A percentile compares a stretch with the other conserved stretches of the same genome.
Conservation (phyloP, 2,888 invertebrate species). For the Matsumyia berberina region DNA sequence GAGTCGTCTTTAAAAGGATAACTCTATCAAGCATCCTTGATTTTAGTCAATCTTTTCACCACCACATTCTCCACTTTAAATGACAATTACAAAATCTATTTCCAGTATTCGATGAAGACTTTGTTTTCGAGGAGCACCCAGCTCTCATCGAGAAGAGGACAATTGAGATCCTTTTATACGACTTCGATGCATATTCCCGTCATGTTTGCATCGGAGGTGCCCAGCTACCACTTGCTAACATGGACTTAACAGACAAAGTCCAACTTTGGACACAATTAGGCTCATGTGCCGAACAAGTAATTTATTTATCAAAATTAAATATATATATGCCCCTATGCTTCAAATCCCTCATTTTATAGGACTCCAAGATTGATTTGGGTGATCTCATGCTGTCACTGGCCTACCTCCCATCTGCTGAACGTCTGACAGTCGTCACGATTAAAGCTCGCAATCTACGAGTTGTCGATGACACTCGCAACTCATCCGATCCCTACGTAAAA, state of each 20-base stretch:
- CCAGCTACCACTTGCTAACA: conserved; percentile 85
- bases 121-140: conserved; percentile 88
- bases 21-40: no score
- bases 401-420: conserved; percentile 95
- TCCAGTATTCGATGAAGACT: conserved; percentile 88
- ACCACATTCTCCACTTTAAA: no score
- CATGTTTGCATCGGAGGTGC: conserved; percentile 88
- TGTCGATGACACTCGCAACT: conserved; percentile 95
- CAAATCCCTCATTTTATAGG: conserved; percentile 77
- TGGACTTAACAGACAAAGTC: conserved; percentile 86
- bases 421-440: conserved; percentile 95
- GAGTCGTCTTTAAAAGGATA: no score
- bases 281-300: conserved; percentile 85
- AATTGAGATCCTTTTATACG: conserved; percentile 87
- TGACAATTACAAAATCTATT: conserved; percentile 9
- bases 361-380: conserved; percentile 91
- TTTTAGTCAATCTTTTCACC: no score
- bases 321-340: neutral
- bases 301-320: neutral
- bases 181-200: conserved; percentile 88
- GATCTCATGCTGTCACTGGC: conserved; percentile 96
- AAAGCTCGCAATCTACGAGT: conserved; percentile 96
- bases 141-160: conserved; percentile 85
- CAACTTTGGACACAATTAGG: conserved; percentile 86
- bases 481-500: conserved; percentile 98